Percentiles rank a stretch among this genome's conserved stretches.
These are phyloP conservation scores for Fregata magnificens DNA, from an alignment of 2,113 vertebrate genomes.

Conservation along the genomic window DNA sequence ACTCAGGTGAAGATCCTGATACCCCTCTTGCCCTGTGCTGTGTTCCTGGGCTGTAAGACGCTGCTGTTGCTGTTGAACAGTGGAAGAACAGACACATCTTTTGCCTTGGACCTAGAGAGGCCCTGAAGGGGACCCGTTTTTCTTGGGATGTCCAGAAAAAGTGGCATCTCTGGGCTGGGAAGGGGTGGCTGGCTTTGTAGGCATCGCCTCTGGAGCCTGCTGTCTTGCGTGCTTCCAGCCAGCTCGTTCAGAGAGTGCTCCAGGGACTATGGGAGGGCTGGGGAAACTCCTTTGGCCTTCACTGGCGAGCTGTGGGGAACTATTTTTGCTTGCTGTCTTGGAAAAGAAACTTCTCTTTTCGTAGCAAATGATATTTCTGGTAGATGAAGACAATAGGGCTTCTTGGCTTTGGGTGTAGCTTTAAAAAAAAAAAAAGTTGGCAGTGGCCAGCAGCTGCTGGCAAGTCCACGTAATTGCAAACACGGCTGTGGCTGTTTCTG, in stretches of 20 bases:
- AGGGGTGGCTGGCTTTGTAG: background rate
- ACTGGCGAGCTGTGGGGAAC: background rate
- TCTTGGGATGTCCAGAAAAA: background rate
- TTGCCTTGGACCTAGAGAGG: background rate
- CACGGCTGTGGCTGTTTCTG: background rate
- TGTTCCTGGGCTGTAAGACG: background rate
- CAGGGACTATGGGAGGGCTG: background rate
- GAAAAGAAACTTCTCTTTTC: background rate
- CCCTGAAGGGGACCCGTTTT: background rate
- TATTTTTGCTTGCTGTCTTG: constrained; percentile 8
- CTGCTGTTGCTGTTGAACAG: background rate
- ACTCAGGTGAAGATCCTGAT: background rate
- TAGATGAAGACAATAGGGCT: background rate
- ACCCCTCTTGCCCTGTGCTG: background rate
- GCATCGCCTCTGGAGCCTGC: background rate
- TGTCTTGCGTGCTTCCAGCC: background rate
- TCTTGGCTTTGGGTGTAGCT: background rate
- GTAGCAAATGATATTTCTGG: background rate
- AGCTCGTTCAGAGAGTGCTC: background rate
- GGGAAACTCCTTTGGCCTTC: background rate
- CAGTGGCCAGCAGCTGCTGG: background rate
- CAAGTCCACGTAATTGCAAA: background rate
- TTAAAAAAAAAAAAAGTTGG: background rate
- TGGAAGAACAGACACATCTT: background rate
- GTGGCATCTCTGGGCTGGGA: background rate